Percentiles rank a stretch among this genome's conserved stretches.
phyloP scores from a whole-genome alignment of 53 echinoderm and acorn worm species.

The Paracentrotus lividus region DNA sequence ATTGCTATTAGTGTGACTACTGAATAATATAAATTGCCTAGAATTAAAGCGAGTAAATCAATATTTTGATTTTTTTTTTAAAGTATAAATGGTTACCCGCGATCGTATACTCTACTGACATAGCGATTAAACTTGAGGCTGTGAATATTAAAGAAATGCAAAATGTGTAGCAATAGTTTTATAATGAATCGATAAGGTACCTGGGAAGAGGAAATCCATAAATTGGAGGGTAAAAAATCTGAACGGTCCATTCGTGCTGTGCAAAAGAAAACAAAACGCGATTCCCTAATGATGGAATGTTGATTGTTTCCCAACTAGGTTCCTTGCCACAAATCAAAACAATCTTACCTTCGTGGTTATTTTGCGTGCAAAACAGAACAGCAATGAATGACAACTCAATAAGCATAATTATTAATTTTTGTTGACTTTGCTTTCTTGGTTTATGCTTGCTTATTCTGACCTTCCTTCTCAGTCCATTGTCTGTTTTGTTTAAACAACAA shows the following conservation, averaged over 20 bases:
- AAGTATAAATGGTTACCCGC: too few relatives aligned
- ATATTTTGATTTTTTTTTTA: too few relatives aligned
- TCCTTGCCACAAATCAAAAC: conserved; percentile 27
- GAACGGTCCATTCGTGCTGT: background rate
- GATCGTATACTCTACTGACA: too few relatives aligned
- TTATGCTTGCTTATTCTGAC: conserved; percentile 62
- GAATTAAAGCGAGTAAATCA: too few relatives aligned
- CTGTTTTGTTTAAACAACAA: conserved; percentile 65
- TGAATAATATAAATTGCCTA: too few relatives aligned
- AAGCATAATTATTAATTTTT: conserved; percentile 57
- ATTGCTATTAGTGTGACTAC: too few relatives aligned
- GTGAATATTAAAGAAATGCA: too few relatives aligned
- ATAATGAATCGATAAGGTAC: background rate
- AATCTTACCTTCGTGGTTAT: conserved; percentile 52
- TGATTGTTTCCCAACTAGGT: background rate
- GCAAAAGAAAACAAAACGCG: background rate
- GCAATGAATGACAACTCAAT: conserved; percentile 55
- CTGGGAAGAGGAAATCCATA: background rate
- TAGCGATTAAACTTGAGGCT: too few relatives aligned
- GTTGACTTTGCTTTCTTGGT: conserved; percentile 57
- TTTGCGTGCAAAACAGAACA: conserved; percentile 40
- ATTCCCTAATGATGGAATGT: background rate
- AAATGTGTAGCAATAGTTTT: background rate
- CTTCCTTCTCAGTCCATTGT: conserved; percentile 59
- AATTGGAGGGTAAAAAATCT: too few relatives aligned